These are phyloP conservation scores for Clinocottus analis DNA, from an alignment of 2,113 vertebrate genomes.

Conservation along the genomic window DNA sequence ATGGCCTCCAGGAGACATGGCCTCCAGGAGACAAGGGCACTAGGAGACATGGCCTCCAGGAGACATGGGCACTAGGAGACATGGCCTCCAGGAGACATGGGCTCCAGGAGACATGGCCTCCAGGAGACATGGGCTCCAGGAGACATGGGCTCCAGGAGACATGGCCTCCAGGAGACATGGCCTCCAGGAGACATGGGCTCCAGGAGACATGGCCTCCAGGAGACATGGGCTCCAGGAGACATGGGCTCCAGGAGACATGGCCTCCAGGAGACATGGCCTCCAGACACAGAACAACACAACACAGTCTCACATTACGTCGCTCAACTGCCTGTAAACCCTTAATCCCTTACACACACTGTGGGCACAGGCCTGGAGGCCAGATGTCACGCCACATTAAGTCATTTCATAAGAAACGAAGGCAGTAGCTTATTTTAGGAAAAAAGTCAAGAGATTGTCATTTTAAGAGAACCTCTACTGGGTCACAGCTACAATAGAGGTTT, in stretches of 20 bases:
- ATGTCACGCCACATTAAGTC: not conserved
- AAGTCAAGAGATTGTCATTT: not conserved
- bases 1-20: not conserved
- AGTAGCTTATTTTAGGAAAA: not conserved
- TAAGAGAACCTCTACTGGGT: not conserved
- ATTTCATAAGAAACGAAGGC: not conserved
- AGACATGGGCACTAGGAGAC: too few species aligned
- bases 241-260: not conserved
- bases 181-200: too few species aligned
- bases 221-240: too few species aligned
- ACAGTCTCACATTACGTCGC: not conserved
- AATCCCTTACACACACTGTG: not conserved
- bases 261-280: not conserved
- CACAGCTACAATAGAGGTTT: not conserved
- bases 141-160: not conserved
- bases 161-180: not conserved
- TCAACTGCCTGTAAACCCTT: not conserved
- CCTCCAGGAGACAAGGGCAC: too few species aligned
- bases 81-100: too few species aligned
- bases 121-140: too few species aligned
- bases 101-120: not conserved
- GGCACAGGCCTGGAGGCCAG: not conserved
- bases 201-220: not conserved
- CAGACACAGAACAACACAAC: not conserved
- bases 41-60: not conserved